Evolutionary conservation across 2,113 vertebrate species (phyloP).

Genomic region (Oreotragus oreotragus): DNA sequence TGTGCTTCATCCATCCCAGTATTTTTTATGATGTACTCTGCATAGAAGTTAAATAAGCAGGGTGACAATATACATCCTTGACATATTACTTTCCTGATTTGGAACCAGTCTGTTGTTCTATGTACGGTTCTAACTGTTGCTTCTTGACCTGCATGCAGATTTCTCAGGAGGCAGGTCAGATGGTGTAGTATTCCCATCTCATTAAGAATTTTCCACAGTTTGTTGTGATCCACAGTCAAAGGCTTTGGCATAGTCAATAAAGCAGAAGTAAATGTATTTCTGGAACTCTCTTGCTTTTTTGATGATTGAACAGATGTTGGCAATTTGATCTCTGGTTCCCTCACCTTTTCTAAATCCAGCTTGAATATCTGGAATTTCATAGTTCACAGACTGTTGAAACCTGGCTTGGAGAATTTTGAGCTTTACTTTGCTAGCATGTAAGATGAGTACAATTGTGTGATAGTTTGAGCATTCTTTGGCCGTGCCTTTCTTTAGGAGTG

Average conservation of each 20-base stretch:
- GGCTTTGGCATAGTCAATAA: neutral
- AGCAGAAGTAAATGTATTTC: neutral
- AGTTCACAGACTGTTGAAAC: rapidly evolving
- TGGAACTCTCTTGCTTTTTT: neutral
- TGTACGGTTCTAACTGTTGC: neutral
- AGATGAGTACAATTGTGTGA: neutral
- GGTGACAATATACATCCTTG: neutral
- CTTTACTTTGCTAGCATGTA: neutral
- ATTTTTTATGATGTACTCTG: neutral
- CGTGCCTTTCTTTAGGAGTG: neutral
- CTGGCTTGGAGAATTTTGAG: neutral
- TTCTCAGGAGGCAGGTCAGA: neutral
- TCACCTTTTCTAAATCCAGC: neutral
- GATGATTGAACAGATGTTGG: neutral
- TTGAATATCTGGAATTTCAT: neutral
- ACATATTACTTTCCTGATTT: neutral
- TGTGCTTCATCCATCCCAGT: neutral
- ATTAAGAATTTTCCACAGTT: neutral
- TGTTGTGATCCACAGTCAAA: neutral
- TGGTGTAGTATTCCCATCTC: neutral
- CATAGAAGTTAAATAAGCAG: neutral
- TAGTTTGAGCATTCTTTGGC: neutral
- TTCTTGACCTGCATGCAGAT: neutral
- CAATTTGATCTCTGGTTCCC: neutral
- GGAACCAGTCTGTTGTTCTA: neutral